Evolutionary conservation across 2,113 vertebrate species (phyloP), one percentile per base, ranked within the genome.

Genomic region (Hippopotamus amphibius): DNA sequence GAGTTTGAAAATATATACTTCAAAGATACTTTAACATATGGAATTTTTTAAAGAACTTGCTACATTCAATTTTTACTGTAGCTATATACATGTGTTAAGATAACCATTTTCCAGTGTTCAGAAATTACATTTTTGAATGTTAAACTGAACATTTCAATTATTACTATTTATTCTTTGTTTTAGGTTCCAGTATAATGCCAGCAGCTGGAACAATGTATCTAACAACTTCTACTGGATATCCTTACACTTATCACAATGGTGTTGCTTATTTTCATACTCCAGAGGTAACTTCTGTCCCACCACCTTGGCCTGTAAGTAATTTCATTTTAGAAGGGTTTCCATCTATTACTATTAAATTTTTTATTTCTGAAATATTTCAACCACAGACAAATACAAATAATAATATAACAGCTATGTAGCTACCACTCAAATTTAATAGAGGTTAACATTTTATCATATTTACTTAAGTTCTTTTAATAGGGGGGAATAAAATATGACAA

Each of bases 231-330:
- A 99, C 99, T 77, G 99, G 99, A 10, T 99, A 98, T 96, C 99
- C 99, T 15, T 99, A 99, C 65, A 98, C 99, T 96, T 99, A 99
- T 93, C 99, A 99, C 97, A 99, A 99, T 61, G 99, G 99, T 74
- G 98, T 99, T 97, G 99, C 99, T 95, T 99, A 99, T 97, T 99
- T 99, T 98, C 98, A 99, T 95, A 98, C 98, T 30, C 98, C 99
- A 72, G 99, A 98, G 90, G 97, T 98, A 83, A 92, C 97, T 96
- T 97, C 98, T 88, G 96, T 98, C 96, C 93, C 94, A 30, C 98
- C 98, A n/a, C 98, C 98, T n/a, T 99, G 99, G 99, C 98, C 98
- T 97, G 99, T 99, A 98, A 99, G 99, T 98, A 96, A 74, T 88
- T 95, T 97, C n/a, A 72, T 77, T 93, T 97, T 77, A 87, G 33